A percentile compares a stretch with the other conserved stretches of the same genome.
phyloP scores from a whole-genome alignment of 2,113 vertebrate genomes.

The Cathartes aura region DNA sequence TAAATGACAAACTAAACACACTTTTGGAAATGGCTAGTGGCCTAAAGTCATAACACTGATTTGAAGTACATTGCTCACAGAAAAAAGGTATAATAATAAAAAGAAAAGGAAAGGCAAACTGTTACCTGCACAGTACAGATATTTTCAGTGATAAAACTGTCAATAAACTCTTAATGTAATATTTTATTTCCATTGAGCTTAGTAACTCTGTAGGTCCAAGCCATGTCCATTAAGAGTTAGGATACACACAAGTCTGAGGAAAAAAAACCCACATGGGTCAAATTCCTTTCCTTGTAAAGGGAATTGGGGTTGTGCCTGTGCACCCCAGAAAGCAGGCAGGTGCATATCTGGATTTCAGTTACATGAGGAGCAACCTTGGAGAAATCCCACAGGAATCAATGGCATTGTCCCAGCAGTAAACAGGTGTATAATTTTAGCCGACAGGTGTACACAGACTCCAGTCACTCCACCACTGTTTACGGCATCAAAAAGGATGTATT shows the following conservation, averaged over 20 bases:
- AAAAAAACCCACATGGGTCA: neutral
- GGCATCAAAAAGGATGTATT: neutral
- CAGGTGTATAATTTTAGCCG: neutral
- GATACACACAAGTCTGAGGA: neutral
- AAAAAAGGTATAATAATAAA: neutral
- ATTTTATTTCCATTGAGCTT: neutral
- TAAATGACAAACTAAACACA: neutral
- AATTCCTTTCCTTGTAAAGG: neutral
- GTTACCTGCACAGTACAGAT: neutral
- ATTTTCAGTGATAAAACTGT: neutral
- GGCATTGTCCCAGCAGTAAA: neutral
- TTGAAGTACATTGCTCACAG: neutral
- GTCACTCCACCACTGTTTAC: neutral
- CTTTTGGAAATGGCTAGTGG: neutral
- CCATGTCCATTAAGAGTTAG: neutral
- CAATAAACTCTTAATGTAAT: neutral
- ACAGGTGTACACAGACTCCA: neutral
- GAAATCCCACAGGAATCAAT: neutral
- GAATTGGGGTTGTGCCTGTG: neutral
- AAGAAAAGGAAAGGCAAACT: neutral
- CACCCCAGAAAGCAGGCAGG: neutral
- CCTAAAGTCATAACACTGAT: neutral
- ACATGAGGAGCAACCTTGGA: neutral
- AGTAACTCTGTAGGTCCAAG: neutral
- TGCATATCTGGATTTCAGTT: neutral